These are phyloP conservation scores for Nixonia krombeini DNA, from an alignment of 1,140 invertebrate genomes.

Conservation along the genomic window DNA sequence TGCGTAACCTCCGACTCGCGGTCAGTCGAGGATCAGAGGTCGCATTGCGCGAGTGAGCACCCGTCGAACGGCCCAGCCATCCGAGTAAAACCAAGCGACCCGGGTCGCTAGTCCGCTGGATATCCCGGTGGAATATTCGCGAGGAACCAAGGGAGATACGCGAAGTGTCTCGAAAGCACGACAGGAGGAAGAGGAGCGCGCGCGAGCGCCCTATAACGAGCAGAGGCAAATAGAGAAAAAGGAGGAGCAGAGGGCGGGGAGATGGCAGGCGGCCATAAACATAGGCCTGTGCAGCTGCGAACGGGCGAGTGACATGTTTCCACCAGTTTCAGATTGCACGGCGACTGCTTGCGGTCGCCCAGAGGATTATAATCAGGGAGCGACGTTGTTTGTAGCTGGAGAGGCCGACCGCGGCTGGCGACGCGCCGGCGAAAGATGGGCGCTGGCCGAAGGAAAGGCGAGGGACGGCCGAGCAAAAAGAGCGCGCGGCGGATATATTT, in stretches of 20 bases:
- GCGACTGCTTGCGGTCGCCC: constrained; percentile 36
- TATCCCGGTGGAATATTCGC: too few species aligned
- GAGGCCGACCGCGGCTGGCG: constrained; percentile 19
- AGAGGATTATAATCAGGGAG: constrained; percentile 44
- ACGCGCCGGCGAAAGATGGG: constrained; percentile 22
- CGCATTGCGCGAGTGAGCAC: too few species aligned
- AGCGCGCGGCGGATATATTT: constrained; percentile 32
- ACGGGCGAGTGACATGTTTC: constrained; percentile 49
- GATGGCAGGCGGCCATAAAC: constrained; percentile 41
- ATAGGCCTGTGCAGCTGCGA: constrained; percentile 36
- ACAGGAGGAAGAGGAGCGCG: not conserved
- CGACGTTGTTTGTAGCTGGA: constrained; percentile 36
- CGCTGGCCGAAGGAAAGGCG: constrained; percentile 7
- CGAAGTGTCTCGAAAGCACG: too few species aligned
- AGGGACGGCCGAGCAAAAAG: constrained; percentile 19
- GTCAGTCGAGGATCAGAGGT: too few species aligned
- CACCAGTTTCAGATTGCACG: constrained; percentile 49
- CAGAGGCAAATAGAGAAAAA: constrained; percentile 35
- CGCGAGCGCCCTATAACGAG: constrained; percentile 21
- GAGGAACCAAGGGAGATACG: not conserved
- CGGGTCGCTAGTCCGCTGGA: too few species aligned
- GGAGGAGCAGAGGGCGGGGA: constrained; percentile 20
- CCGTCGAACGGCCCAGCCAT: too few species aligned
- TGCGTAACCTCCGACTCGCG: too few species aligned
- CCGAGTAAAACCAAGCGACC: too few species aligned